Evolutionary conservation across 1,140 invertebrate species (phyloP).

Genomic region (Scylla paramamosain): DNA sequence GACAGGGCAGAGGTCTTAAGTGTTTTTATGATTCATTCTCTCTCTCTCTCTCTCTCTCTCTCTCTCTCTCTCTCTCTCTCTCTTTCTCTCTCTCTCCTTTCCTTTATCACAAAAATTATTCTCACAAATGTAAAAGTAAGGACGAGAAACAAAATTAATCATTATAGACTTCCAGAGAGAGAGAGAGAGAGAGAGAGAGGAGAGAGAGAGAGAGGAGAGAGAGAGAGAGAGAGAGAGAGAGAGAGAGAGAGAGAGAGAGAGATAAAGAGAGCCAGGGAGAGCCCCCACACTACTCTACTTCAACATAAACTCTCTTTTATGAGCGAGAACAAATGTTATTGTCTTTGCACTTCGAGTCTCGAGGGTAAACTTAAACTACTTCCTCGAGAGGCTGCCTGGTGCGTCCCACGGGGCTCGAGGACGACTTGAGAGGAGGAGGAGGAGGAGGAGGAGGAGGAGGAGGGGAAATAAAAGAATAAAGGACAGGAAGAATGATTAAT

Average conservation of each 20-base stretch:
- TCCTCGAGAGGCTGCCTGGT: not conserved
- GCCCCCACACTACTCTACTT: not conserved
- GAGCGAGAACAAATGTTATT: not conserved
- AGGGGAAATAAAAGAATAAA: not conserved
- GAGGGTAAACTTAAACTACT: constrained; percentile 4
- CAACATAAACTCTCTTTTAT: constrained; percentile 2
- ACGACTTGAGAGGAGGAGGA: not conserved
- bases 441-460: not conserved
- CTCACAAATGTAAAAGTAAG: not conserved
- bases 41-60: constrained; percentile 48
- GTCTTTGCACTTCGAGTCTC: not conserved
- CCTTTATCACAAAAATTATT: too few species aligned
- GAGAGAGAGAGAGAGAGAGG: too few species aligned
- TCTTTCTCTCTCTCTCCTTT: constrained; percentile 30
- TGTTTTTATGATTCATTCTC: too few species aligned
- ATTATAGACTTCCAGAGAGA: too few species aligned
- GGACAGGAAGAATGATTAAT: too few species aligned
- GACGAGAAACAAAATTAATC: too few species aligned
- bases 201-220: too few species aligned
- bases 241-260: not conserved
- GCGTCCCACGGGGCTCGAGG: not conserved
- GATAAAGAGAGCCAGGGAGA: too few species aligned
- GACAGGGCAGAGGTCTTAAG: too few species aligned
- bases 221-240: not conserved
- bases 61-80: constrained; percentile 43